Conservation (phyloP, 1,140 invertebrate species). For the Drosophila burlai region DNA sequence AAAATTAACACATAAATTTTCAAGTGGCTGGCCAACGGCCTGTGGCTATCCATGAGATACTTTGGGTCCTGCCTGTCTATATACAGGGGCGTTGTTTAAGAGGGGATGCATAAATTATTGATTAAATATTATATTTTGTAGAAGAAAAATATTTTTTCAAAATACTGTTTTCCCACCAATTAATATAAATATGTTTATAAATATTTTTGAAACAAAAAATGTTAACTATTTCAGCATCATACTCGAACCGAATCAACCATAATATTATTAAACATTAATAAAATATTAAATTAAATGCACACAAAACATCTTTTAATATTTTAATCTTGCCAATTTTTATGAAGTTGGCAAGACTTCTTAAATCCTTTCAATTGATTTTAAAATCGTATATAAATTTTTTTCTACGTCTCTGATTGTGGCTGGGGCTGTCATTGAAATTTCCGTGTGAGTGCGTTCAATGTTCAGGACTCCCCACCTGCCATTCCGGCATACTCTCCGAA, state of each 20-base stretch:
- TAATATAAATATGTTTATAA: too few relatives aligned
- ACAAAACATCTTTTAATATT: too few relatives aligned
- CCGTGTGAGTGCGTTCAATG: conserved; percentile 76
- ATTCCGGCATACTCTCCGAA: conserved; percentile 23
- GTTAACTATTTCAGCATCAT: background rate
- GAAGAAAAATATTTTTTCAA: too few relatives aligned
- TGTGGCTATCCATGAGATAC: conserved; percentile 65
- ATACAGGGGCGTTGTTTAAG: background rate
- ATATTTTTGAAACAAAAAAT: too few relatives aligned
- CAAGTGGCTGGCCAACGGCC: conserved; percentile 68
- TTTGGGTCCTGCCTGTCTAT: conserved; percentile 23
- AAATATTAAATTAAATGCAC: background rate
- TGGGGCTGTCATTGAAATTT: conserved; percentile 75
- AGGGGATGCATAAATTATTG: background rate
- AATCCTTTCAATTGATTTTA: background rate
- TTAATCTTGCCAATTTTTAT: too few relatives aligned
- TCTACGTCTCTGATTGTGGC: conserved; percentile 23
- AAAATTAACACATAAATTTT: conserved; percentile 85
- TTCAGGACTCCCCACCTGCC: conserved; percentile 19
- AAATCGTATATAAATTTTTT: background rate
- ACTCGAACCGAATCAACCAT: too few relatives aligned
- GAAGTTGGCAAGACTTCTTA: too few relatives aligned
- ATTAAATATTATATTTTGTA: too few relatives aligned
- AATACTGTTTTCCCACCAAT: too few relatives aligned
- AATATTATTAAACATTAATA: background rate